Evolutionary conservation across 2,888 invertebrate species (phyloP).

Genomic region (Meiosimyza decipiens): DNA sequence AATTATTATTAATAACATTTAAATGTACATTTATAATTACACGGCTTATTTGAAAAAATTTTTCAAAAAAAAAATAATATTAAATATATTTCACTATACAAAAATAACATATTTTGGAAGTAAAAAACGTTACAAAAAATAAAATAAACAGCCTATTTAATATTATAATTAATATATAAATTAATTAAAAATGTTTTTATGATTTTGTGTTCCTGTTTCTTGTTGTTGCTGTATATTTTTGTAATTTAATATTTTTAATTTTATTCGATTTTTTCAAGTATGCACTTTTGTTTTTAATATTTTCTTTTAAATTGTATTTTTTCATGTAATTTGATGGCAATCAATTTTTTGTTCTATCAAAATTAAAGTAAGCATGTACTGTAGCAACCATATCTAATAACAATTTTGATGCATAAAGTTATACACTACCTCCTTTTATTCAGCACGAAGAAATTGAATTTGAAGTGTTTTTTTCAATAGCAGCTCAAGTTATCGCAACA

Average conservation of each 20-base stretch:
- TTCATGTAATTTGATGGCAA: not conserved
- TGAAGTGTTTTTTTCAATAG: too few species aligned
- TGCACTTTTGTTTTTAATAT: slow-evolving; percentile 21
- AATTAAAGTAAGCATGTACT: too few species aligned
- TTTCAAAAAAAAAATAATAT: not conserved
- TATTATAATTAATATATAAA: slow-evolving; percentile 18
- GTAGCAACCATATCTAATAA: too few species aligned
- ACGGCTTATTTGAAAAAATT: not conserved
- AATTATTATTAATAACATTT: slow-evolving; percentile 14
- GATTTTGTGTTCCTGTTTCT: not conserved
- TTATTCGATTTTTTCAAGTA: slow-evolving; percentile 10
- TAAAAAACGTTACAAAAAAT: too few species aligned
- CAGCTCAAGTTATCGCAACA: too few species aligned
- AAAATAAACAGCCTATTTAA: slow-evolving; percentile 3
- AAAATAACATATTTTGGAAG: not conserved
- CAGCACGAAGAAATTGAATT: too few species aligned
- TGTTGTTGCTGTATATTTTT: not conserved
- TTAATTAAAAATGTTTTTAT: slow-evolving; percentile 3
- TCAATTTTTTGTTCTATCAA: too few species aligned
- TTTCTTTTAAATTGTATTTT: slow-evolving; percentile 28
- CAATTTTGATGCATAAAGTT: too few species aligned
- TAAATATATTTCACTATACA: not conserved
- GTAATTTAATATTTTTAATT: too few species aligned
- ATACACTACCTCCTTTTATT: too few species aligned
- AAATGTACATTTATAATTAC: slow-evolving; percentile 27